These are phyloP conservation scores for Rhynchonycteris naso DNA, from an alignment of 2,797 vertebrate genomes.

Conservation along the genomic window DNA sequence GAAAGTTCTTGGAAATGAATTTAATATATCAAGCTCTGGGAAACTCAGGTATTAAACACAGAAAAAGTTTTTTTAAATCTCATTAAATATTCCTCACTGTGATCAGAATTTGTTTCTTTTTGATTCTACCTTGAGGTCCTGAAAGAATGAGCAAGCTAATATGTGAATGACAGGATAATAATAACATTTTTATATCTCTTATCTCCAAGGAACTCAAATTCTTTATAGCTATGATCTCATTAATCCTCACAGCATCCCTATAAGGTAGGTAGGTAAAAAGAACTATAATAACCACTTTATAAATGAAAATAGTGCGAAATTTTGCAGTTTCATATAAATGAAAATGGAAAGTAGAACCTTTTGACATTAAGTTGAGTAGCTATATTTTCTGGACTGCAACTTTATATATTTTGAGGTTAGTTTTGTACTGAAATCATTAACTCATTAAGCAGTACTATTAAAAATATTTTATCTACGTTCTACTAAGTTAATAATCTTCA, in stretches of 20 bases:
- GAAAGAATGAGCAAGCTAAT: constrained; percentile 65
- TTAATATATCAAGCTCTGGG: constrained; percentile 64
- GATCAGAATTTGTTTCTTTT: constrained; percentile 69
- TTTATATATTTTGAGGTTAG: constrained; percentile 32
- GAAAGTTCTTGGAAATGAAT: constrained; percentile 66
- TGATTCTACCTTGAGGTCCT: constrained; percentile 67
- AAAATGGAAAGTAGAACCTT: constrained; percentile 45
- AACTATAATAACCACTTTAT: constrained; percentile 59
- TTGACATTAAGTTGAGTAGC: background rate
- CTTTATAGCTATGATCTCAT: constrained; percentile 70
- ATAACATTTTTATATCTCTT: constrained; percentile 66
- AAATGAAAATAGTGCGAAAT: constrained; percentile 62
- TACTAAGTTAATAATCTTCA: background rate
- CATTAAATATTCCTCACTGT: constrained; percentile 75
- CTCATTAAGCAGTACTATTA: background rate
- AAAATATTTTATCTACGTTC: background rate
- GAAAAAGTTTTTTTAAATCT: constrained; percentile 32
- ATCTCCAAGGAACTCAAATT: constrained; percentile 65
- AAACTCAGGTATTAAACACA: constrained; percentile 63
- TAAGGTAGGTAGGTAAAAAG: constrained; percentile 45
- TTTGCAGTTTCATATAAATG: constrained; percentile 39
- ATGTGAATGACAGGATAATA: constrained; percentile 71
- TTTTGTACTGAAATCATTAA: constrained; percentile 39
- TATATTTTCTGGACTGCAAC: background rate
- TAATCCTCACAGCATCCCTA: constrained; percentile 66